phyloP scores from a whole-genome alignment of 2,888 invertebrate species.

The Chrysolina americana region DNA sequence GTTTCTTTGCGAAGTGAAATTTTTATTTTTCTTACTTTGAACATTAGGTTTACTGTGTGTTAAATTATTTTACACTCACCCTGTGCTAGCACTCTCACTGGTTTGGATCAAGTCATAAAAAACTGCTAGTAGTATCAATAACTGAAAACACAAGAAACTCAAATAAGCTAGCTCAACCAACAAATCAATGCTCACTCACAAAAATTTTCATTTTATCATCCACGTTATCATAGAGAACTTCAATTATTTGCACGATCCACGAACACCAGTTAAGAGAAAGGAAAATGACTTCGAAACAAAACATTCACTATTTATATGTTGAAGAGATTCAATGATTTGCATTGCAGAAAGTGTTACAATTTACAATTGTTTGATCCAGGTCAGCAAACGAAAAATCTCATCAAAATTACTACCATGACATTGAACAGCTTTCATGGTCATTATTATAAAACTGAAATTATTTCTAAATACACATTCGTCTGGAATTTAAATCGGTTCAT shows the following conservation, averaged over 20 bases:
- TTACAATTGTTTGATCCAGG: constrained; percentile 42
- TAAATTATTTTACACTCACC: neutral
- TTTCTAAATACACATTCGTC: constrained; percentile 30
- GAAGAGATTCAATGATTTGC: constrained; percentile 42
- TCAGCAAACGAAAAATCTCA: constrained; percentile 48
- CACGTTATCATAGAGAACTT: neutral
- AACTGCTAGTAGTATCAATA: constrained; percentile 33
- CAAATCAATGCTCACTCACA: constrained; percentile 29
- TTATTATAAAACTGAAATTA: constrained; percentile 37
- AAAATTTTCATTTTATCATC: constrained; percentile 39
- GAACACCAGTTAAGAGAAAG: constrained; percentile 15
- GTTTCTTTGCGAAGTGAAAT: too few relatives aligned
- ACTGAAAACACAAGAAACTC: constrained; percentile 26
- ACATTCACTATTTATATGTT: constrained; percentile 34
- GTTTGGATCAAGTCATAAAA: constrained; percentile 12
- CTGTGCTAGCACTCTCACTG: neutral
- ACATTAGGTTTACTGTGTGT: too few relatives aligned
- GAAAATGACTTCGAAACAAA: constrained; percentile 27
- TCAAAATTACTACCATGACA: constrained; percentile 49
- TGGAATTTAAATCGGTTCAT: constrained; percentile 34
- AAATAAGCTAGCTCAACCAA: neutral
- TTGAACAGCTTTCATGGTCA: constrained; percentile 44
- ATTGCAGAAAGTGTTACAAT: constrained; percentile 50
- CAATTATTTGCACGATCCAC: neutral
- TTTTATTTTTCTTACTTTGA: too few relatives aligned